Evolutionary conservation across 2,888 invertebrate species (phyloP).

Genomic region (Hemistola chrysoprasaria): DNA sequence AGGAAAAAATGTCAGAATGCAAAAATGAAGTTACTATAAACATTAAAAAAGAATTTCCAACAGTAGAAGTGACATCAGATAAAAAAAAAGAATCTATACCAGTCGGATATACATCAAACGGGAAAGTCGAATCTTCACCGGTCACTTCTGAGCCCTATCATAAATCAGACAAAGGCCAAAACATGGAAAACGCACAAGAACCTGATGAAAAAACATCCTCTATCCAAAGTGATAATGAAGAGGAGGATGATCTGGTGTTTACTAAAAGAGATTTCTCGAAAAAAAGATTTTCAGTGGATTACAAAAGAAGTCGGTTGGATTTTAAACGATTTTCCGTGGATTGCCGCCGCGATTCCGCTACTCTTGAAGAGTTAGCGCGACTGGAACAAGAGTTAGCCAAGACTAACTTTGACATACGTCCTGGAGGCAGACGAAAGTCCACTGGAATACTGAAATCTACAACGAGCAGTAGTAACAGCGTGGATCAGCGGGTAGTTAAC

Average conservation of each 20-base stretch:
- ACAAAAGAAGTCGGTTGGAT: slow-evolving; percentile 61
- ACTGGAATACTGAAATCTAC: slow-evolving; percentile 72
- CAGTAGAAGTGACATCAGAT: no score
- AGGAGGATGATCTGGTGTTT: slow-evolving; percentile 51
- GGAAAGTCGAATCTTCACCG: no score
- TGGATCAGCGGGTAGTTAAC: slow-evolving; percentile 46
- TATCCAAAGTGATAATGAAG: slow-evolving; percentile 42
- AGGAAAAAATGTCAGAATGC: slow-evolving; percentile 38
- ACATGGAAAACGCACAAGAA: slow-evolving; percentile 20
- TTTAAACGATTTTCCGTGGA: slow-evolving; percentile 74
- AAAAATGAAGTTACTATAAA: slow-evolving; percentile 27
- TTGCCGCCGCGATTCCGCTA: slow-evolving; percentile 63
- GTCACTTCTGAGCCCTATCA: no score
- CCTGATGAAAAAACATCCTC: slow-evolving; percentile 35
- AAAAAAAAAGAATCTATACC: no score
- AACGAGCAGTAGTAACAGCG: slow-evolving; percentile 58
- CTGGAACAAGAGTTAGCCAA: slow-evolving; percentile 67
- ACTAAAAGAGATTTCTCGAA: slow-evolving; percentile 56
- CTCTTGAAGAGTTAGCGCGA: slow-evolving; percentile 62
- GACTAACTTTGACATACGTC: slow-evolving; percentile 67
- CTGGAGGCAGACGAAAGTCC: slow-evolving; percentile 64
- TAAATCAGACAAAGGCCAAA: slow-evolving; percentile 1
- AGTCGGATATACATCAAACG: no score
- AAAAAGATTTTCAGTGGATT: slow-evolving; percentile 71
- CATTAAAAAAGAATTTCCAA: background rate